A percentile compares a stretch with the other conserved stretches of the same genome.
phyloP scores from a whole-genome alignment of 2,113 vertebrate species.

The Proteles cristata region DNA sequence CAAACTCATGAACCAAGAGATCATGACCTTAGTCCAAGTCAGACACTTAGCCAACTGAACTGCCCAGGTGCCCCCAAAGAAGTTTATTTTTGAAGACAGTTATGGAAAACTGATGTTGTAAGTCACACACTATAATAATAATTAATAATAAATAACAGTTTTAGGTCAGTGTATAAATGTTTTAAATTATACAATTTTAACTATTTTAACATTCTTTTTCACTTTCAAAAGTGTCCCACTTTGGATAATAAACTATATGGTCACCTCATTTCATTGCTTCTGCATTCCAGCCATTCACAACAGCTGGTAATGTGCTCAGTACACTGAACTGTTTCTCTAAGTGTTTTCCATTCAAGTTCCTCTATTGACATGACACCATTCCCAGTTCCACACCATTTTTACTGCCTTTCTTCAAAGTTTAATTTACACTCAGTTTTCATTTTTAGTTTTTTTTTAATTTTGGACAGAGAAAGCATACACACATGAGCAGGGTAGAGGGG shows the following conservation, averaged over 20 bases:
- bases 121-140: not conserved
- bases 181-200: not conserved
- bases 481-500: no score
- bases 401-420: not conserved
- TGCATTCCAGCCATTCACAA: not conserved
- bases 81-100: conserved; percentile 18
- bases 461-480: no score
- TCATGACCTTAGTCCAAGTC: no score
- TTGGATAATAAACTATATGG: not conserved
- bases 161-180: not conserved
- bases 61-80: not conserved
- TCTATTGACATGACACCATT: not conserved
- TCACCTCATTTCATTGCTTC: not conserved
- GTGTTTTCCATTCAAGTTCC: not conserved
- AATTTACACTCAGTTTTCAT: not conserved
- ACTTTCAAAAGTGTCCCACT: not conserved
- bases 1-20: no score
- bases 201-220: not conserved
- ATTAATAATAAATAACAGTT: not conserved
- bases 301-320: not conserved
- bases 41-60: no score
- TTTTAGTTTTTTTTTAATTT: no score
- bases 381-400: not conserved
- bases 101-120: not conserved
- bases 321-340: not conserved